Percentiles rank a stretch among this genome's conserved stretches.
phyloP scores from a whole-genome alignment of 2,113 vertebrate genomes.

The Pygathrix nemaeus region DNA sequence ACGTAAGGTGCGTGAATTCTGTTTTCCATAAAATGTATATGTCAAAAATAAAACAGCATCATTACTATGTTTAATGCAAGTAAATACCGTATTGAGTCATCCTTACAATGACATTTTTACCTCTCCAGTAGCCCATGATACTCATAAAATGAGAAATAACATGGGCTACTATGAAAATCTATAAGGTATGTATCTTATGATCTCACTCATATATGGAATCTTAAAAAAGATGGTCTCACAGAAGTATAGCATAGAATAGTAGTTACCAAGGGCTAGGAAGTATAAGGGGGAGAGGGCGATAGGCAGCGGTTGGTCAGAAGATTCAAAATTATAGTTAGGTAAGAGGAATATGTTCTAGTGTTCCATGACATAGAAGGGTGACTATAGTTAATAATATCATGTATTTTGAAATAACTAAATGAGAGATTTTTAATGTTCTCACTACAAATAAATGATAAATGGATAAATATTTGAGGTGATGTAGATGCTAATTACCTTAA shows the following conservation, averaged over 20 bases:
- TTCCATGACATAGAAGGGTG: not conserved
- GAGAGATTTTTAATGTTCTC: not conserved
- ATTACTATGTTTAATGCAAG: not conserved
- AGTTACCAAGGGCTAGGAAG: not conserved
- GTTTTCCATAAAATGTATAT: not conserved
- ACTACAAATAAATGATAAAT: not conserved
- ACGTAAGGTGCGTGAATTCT: not conserved
- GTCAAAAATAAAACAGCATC: not conserved
- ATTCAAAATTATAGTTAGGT: not conserved
- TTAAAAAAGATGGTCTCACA: not conserved
- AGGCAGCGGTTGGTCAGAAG: not conserved
- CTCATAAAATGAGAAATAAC: not conserved
- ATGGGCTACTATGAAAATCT: not conserved
- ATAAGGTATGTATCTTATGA: not conserved
- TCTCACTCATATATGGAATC: not conserved
- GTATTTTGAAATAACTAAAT: not conserved
- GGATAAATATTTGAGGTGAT: not conserved
- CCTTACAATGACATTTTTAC: not conserved
- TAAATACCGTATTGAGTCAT: not conserved
- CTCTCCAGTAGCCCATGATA: not conserved
- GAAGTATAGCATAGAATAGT: not conserved
- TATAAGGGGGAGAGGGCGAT: not conserved
- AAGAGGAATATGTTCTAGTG: not conserved
- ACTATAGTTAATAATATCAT: not conserved
- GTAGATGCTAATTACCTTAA: not conserved